Percentiles rank a stretch among this genome's conserved stretches.
Conservation (phyloP, 2,888 invertebrate genomes). For the Drosophila testacea region DNA sequence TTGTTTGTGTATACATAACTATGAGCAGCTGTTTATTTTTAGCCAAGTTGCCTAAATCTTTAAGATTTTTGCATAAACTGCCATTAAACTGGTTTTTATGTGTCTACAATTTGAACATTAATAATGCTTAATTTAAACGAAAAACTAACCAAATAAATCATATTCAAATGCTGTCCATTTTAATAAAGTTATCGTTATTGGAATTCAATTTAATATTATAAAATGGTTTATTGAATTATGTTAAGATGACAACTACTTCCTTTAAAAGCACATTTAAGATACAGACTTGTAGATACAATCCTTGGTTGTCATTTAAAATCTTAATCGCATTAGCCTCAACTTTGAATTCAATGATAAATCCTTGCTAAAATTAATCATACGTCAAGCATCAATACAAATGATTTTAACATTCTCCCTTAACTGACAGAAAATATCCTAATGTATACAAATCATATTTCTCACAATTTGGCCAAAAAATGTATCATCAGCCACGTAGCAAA, state of each 20-base stretch:
- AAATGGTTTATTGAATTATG: not conserved
- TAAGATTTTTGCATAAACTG: conserved; percentile 35
- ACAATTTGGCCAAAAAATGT: conserved; percentile 36
- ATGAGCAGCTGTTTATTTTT: conserved; percentile 37
- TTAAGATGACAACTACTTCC: not conserved
- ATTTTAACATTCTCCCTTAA: conserved; percentile 22
- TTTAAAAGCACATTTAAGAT: not conserved
- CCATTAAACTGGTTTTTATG: conserved; percentile 43
- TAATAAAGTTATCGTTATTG: conserved; percentile 3
- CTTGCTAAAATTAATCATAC: conserved; percentile 35
- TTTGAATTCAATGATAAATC: conserved; percentile 3
- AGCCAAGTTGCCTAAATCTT: conserved; percentile 16
- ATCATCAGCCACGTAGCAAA: conserved; percentile 67
- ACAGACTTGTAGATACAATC: not conserved
- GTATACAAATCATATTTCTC: conserved; percentile 71
- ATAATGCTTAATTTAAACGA: conserved; percentile 21
- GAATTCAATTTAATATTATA: conserved; percentile 5
- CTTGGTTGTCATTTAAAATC: not conserved
- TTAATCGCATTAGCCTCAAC: not conserved
- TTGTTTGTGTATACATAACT: conserved; percentile 2
- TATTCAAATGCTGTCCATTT: not conserved
- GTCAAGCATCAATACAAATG: conserved; percentile 30
- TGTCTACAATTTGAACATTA: conserved; percentile 4
- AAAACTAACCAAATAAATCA: conserved; percentile 23
- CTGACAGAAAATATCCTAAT: conserved; percentile 45